Conservation (phyloP, 2,113 vertebrate species). For the Cryptotis parvus region DNA sequence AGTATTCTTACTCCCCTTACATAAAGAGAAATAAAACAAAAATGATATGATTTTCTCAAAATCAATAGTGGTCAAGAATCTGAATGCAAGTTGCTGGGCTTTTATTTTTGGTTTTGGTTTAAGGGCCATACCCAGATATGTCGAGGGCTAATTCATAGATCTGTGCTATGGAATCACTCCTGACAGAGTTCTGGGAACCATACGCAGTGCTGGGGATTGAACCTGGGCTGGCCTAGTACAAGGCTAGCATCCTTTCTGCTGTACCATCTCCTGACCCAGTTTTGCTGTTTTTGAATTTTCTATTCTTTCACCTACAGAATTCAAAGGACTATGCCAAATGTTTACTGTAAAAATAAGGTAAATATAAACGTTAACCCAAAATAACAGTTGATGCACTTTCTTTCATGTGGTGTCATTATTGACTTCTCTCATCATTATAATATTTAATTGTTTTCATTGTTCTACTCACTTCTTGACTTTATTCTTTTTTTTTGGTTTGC, state of each 20-base stretch:
- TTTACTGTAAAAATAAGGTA: neutral
- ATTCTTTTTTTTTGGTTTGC: neutral
- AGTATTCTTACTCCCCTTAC: neutral
- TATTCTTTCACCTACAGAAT: neutral
- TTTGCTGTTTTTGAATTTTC: neutral
- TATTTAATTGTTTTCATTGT: neutral
- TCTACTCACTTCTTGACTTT: neutral
- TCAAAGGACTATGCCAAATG: neutral
- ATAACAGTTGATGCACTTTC: neutral
- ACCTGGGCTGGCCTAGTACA: no score
- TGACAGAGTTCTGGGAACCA: no score
- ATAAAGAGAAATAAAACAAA: neutral
- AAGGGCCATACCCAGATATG: no score
- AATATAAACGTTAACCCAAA: neutral
- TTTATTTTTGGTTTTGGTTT: no score
- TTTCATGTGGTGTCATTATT: neutral
- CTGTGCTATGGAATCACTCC: no score
- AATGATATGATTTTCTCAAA: neutral
- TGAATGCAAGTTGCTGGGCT: neutral
- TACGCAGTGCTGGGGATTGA: no score
- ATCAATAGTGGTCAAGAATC: neutral
- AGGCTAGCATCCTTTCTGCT: no score
- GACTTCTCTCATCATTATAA: neutral
- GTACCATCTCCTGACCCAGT: neutral
- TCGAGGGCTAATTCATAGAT: no score